Percentiles rank a stretch among this genome's conserved stretches.
phyloP scores from a whole-genome alignment of 2,888 invertebrate genomes.

The Leptura quadrifasciata region DNA sequence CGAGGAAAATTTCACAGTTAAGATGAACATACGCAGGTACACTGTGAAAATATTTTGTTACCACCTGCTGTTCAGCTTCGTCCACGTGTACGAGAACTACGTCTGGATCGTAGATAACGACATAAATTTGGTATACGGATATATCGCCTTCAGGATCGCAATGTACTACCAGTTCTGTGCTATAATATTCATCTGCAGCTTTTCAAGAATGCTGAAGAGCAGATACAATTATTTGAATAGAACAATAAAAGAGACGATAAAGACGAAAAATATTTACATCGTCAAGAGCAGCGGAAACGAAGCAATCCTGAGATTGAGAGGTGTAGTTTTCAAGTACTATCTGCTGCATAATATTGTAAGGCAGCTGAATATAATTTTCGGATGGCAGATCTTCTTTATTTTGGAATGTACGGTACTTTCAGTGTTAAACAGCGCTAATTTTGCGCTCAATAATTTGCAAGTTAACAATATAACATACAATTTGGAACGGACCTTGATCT shows the following conservation, averaged over 20 bases:
- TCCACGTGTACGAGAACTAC: conserved; percentile 24
- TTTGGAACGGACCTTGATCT: conserved; percentile 7
- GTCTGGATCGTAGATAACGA: conserved; percentile 7
- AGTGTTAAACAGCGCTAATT: conserved; percentile 38
- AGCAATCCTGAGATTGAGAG: conserved; percentile 15
- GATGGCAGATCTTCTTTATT: conserved; percentile 46
- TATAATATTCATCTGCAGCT: conserved; percentile 31
- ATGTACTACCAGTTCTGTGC: conserved; percentile 42
- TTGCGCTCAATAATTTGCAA: conserved; percentile 16
- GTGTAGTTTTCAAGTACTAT: conserved; percentile 35
- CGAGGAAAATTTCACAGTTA: neutral
- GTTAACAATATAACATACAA: neutral
- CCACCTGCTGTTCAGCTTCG: conserved; percentile 4
- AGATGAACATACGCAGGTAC: neutral
- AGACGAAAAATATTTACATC: neutral
- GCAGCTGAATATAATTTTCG: conserved; percentile 40
- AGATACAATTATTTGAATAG: conserved; percentile 39
- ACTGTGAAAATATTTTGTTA: neutral
- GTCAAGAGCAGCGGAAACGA: neutral
- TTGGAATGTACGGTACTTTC: conserved; percentile 40
- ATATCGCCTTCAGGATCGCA: conserved; percentile 32
- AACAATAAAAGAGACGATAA: conserved; percentile 10
- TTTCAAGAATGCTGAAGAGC: conserved; percentile 17
- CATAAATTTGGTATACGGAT: neutral
- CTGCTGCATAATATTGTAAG: conserved; percentile 20